Percentiles rank a stretch among this genome's conserved stretches.
These are phyloP conservation scores for Toxonevra muliebris DNA, from an alignment of 2,888 invertebrate species.

Conservation along the genomic window DNA sequence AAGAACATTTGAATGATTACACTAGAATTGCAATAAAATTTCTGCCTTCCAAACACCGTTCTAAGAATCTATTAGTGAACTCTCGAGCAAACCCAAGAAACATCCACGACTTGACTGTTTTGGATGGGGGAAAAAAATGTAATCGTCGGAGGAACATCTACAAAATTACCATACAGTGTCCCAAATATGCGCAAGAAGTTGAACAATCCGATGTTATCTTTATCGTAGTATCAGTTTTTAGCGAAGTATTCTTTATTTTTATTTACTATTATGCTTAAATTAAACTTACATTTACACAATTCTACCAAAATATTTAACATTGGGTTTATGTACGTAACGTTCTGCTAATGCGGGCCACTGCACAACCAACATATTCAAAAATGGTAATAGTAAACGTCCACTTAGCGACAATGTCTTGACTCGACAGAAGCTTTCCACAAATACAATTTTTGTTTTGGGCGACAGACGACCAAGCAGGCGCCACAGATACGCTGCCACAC, in stretches of 20 bases:
- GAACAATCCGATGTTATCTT: constrained; percentile 53
- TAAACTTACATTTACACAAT: constrained; percentile 66
- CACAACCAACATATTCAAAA: constrained; percentile 88
- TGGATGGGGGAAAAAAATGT: constrained; percentile 42
- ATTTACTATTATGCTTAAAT: not conserved
- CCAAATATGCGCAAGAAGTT: constrained; percentile 56
- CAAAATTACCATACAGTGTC: constrained; percentile 54
- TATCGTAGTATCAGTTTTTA: constrained; percentile 48
- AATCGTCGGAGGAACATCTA: constrained; percentile 52
- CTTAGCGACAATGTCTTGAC: constrained; percentile 88
- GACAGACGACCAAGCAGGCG: constrained; percentile 73
- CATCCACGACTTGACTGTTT: constrained; percentile 28
- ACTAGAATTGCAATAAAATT: constrained; percentile 54
- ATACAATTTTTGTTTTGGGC: constrained; percentile 78
- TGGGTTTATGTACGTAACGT: constrained; percentile 49
- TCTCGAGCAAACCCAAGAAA: not conserved
- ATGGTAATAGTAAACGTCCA: constrained; percentile 83
- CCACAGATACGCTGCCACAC: constrained; percentile 78
- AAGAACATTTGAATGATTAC: constrained; percentile 62
- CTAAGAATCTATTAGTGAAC: constrained; percentile 29
- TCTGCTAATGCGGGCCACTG: constrained; percentile 85
- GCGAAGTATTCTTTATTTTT: not conserved
- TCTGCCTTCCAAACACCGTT: constrained; percentile 41
- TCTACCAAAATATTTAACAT: constrained; percentile 81
- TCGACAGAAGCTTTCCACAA: constrained; percentile 94